These are phyloP conservation scores for Rhinella marina DNA, from an alignment of 2,797 vertebrate species.

Conservation along the genomic window DNA sequence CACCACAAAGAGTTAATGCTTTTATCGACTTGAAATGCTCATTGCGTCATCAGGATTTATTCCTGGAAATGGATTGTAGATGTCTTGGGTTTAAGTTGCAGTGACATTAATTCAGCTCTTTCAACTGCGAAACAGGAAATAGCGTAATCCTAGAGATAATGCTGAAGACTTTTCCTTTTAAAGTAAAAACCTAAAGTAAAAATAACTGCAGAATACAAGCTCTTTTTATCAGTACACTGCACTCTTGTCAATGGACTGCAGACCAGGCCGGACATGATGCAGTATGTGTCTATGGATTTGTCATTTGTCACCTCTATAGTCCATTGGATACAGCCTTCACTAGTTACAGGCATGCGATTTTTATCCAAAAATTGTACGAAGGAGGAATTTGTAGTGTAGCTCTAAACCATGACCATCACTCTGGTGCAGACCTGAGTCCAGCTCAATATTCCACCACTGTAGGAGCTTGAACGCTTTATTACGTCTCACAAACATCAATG, in stretches of 20 bases:
- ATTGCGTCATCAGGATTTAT: conserved; percentile 12
- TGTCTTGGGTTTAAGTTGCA: conserved; percentile 21
- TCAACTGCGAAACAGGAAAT: conserved; percentile 33
- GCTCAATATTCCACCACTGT: no score
- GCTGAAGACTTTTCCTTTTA: conserved; percentile 16
- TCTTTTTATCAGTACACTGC: background rate
- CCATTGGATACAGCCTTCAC: background rate
- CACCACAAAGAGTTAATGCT: conserved; percentile 38
- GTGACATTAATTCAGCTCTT: conserved; percentile 45
- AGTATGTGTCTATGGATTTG: background rate
- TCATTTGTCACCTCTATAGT: background rate
- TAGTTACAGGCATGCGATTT: no score
- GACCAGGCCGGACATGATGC: background rate
- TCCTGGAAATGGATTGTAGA: conserved; percentile 48
- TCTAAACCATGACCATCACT: no score
- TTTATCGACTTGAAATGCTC: conserved; percentile 12
- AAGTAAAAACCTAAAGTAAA: conserved; percentile 19
- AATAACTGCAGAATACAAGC: background rate
- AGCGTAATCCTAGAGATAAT: conserved; percentile 10
- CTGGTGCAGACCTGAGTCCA: no score
- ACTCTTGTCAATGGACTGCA: background rate
- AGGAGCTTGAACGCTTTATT: no score
- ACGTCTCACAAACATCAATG: no score
- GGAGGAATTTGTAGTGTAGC: no score
- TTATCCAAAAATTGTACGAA: no score